phyloP scores from a whole-genome alignment of 2,888 invertebrate genomes.

The Sepioteuthis lessoniana region DNA sequence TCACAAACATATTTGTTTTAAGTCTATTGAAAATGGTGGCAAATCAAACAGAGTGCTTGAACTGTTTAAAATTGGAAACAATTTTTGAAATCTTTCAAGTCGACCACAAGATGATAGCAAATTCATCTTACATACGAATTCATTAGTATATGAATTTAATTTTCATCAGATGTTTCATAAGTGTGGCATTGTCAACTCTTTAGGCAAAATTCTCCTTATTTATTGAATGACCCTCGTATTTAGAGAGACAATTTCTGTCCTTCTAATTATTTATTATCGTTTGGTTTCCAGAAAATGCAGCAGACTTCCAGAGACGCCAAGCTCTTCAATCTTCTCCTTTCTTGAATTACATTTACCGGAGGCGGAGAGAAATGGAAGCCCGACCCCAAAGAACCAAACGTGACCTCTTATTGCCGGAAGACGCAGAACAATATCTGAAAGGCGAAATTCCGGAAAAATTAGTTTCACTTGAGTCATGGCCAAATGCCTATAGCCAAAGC shows the following conservation, averaged over 20 bases:
- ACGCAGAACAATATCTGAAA: neutral
- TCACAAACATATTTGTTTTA: too few relatives aligned
- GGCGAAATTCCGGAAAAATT: slow-evolving; percentile 36
- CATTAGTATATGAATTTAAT: too few relatives aligned
- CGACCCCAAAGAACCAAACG: slow-evolving; percentile 37
- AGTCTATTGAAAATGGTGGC: too few relatives aligned
- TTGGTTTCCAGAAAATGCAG: neutral
- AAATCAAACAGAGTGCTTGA: too few relatives aligned
- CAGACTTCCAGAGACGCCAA: neutral
- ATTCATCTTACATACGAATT: too few relatives aligned
- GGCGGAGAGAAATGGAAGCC: neutral
- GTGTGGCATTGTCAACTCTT: too few relatives aligned
- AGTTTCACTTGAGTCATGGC: slow-evolving; percentile 42
- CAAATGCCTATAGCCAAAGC: slow-evolving; percentile 37
- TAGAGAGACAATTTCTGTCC: neutral
- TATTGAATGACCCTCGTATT: neutral
- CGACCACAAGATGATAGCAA: too few relatives aligned
- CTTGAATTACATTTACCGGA: slow-evolving; percentile 41
- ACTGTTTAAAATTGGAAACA: too few relatives aligned
- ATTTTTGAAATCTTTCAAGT: too few relatives aligned
- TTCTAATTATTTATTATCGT: neutral
- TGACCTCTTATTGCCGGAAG: neutral
- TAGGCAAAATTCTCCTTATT: too few relatives aligned
- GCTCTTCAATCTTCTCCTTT: neutral
- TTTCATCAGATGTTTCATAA: too few relatives aligned